phyloP scores from a whole-genome alignment of 2,888 invertebrate genomes.

The Eulithis prunata region DNA sequence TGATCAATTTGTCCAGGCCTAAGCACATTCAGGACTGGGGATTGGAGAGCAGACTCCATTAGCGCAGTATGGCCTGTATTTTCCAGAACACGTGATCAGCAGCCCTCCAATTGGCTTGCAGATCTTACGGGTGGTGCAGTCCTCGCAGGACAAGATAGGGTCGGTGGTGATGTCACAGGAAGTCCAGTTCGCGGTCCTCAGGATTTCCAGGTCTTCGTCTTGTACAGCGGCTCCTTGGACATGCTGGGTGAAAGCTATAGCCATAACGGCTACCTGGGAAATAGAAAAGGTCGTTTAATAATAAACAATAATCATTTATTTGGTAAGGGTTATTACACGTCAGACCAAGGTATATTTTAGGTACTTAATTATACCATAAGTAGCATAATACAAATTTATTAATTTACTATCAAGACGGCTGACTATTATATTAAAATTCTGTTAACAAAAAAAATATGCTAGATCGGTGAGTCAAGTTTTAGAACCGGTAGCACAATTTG shows the following conservation, averaged over 20 bases:
- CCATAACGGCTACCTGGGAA: slow-evolving; percentile 15
- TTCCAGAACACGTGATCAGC: slow-evolving; percentile 52
- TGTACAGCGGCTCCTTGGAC: slow-evolving; percentile 8
- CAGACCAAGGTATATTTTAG: too few species aligned
- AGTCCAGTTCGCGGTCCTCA: slow-evolving; percentile 45
- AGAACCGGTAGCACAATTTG: too few species aligned
- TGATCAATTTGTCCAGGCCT: neutral
- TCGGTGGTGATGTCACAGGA: slow-evolving; percentile 50
- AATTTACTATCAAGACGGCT: too few species aligned
- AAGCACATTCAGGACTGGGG: slow-evolving; percentile 53
- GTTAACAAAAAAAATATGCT: too few species aligned
- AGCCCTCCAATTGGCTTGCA: slow-evolving; percentile 63
- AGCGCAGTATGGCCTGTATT: slow-evolving; percentile 59
- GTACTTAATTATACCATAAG: too few species aligned
- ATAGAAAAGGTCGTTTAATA: too few species aligned
- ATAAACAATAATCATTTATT: too few species aligned
- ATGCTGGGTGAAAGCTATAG: slow-evolving; percentile 12
- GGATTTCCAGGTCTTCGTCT: slow-evolving; percentile 9
- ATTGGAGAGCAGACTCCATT: slow-evolving; percentile 59
- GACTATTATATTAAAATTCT: too few species aligned
- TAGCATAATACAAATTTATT: too few species aligned
- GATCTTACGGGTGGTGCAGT: slow-evolving; percentile 60
- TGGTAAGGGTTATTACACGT: too few species aligned
- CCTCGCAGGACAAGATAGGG: slow-evolving; percentile 54
- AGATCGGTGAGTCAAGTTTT: too few species aligned